Conservation (phyloP, 2,888 invertebrate genomes). For the Crioceris asparagi region DNA sequence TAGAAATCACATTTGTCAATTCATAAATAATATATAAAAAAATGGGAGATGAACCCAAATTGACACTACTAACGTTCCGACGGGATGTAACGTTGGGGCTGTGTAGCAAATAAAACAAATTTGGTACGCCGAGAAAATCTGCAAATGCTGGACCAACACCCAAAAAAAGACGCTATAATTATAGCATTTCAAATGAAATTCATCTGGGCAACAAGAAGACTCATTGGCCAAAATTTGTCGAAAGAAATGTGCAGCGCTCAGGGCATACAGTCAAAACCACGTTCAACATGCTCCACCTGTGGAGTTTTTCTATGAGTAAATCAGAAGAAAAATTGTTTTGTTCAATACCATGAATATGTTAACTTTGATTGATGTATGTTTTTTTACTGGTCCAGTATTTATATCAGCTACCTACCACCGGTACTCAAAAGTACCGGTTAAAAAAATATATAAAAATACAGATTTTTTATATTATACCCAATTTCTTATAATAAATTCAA, state of each 20-base stretch:
- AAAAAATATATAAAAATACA: conserved; percentile 1
- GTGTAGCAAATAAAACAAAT: background rate
- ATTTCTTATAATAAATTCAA: background rate
- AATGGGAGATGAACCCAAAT: conserved; percentile 2
- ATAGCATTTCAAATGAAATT: too few relatives aligned
- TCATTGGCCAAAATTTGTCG: conserved; percentile 6
- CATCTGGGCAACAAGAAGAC: conserved; percentile 2
- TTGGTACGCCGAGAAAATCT: conserved; percentile 2
- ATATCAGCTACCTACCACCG: background rate
- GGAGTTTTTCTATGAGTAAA: conserved; percentile 6
- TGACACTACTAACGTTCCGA: conserved; percentile 3
- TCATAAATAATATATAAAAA: conserved; percentile 2
- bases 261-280: conserved; percentile 6
- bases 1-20: conserved; percentile 6
- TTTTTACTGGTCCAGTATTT: conserved; percentile 1
- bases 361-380: background rate
- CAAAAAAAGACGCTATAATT: background rate
- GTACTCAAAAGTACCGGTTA: conserved; percentile 3
- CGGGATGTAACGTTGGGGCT: background rate
- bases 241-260: conserved; percentile 5
- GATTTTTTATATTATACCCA: conserved; percentile 1
- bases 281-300: conserved; percentile 4
- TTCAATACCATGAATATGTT: conserved; percentile 4
- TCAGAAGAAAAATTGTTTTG: conserved; percentile 5
- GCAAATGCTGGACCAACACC: background rate